Base-by-base conservation (phyloP, 2,888 invertebrate species). In the Aethes cnicana region DNA sequence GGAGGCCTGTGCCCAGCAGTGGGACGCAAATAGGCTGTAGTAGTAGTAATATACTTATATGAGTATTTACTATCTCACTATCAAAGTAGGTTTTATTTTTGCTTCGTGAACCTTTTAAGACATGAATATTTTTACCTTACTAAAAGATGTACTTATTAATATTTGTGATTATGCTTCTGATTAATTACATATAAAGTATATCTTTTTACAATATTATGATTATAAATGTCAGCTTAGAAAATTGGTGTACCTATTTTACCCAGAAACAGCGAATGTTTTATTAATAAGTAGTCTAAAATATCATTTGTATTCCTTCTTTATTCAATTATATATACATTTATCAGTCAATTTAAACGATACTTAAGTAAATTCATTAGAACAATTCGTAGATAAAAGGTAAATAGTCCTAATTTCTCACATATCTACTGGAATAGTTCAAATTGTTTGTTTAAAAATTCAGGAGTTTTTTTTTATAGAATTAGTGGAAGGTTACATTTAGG, bases 271-370 rank as follows among this genome's bases (percentile, higher is more conserved):
- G 39, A 11, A 26, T 42, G 18, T 33, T 26, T 33, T 16, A 33
- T 41, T 46, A 11, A 17, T 26, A 21, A 8, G 18, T n/a, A 16
- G 12, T 21, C 16, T 16, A 17, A 43, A 25, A 6, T 6, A 7
- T 21, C 18, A 2, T 21, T 32, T 39, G 12, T 30, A 6, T 17
- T 20, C 25, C 12, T 20, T 4, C 35, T 17, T 12, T 7, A 6
- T 11, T 37, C 35, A 42, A 55, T 37, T 48, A 23, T 47, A 49
- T 16, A 28, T 47, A 25, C 30, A 50, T 47, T 65, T 72, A 63
- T 71, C 64, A 63, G 75, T 77, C 77, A 75, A 77, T 77, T 77
- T 74, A 35, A 56, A 66, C 35, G 66, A 70, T 71, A 75, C 68
- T 75, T 71, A 74, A 62, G 33, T 57, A 41, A 44, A 52, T 47